phyloP scores from a whole-genome alignment of 2,113 vertebrate species.

The Forbesichthys papilliferus region DNA sequence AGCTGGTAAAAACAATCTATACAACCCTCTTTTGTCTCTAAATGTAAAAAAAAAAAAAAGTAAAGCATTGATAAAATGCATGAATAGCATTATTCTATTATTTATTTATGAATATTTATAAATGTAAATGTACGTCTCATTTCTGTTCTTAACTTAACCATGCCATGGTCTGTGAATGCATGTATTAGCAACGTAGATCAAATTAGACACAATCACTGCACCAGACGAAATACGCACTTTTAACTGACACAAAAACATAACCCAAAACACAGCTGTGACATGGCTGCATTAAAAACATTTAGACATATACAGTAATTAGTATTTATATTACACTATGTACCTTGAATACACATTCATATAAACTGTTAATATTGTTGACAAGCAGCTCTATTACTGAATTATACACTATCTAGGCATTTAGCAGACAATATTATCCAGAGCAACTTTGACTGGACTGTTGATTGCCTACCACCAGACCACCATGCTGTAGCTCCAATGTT shows the following conservation, averaged over 20 bases:
- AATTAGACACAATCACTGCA: slow-evolving; percentile 30
- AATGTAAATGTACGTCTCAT: not conserved
- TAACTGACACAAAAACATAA: slow-evolving; percentile 42
- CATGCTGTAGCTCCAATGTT: no score
- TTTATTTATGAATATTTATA: no score
- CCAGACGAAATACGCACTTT: slow-evolving; percentile 32
- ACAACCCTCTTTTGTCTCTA: not conserved
- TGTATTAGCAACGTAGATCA: no score
- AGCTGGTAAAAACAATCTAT: not conserved
- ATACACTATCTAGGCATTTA: no score
- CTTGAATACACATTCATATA: not conserved
- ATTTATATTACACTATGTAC: not conserved
- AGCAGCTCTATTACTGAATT: no score
- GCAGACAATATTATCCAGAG: no score
- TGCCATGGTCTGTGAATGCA: no score
- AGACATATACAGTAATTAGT: not conserved
- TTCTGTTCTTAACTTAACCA: not conserved
- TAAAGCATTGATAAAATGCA: no score
- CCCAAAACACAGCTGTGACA: slow-evolving; percentile 37
- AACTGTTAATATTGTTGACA: not conserved
- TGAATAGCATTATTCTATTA: no score
- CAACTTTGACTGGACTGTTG: no score
- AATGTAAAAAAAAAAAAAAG: no score
- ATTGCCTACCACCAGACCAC: no score
- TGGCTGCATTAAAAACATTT: slow-evolving; percentile 10